Conservation (phyloP, 2,797 vertebrate genomes). For the Myripristis murdjan region DNA sequence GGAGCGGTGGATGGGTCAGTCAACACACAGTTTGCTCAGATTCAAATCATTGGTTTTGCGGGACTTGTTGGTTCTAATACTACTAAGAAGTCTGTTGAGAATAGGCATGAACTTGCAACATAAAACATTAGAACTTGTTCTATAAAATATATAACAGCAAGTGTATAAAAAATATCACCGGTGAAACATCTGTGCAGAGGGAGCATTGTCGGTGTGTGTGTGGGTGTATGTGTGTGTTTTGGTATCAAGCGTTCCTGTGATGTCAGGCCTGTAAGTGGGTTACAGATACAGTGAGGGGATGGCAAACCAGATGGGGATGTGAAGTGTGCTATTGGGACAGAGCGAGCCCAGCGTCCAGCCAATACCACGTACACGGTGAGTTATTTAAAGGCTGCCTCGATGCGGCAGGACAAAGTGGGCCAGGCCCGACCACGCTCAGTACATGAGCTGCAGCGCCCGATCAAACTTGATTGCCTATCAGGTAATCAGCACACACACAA, state of each 20-base stretch:
- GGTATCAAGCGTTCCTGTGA: slow-evolving; percentile 19
- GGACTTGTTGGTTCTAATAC: no score
- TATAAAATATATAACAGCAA: no score
- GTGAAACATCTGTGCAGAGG: no score
- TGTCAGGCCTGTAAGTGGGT: slow-evolving; percentile 70
- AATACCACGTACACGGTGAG: slow-evolving; percentile 47
- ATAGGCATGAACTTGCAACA: no score
- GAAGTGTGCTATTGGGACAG: slow-evolving; percentile 56
- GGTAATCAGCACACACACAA: slow-evolving; percentile 25
- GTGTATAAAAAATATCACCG: no score
- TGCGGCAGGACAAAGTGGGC: slow-evolving; percentile 73
- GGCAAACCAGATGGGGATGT: slow-evolving; percentile 59
- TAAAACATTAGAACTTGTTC: no score
- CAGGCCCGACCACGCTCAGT: slow-evolving; percentile 47
- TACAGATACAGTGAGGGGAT: slow-evolving; percentile 58
- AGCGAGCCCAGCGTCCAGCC: slow-evolving; percentile 20
- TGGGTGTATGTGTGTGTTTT: not conserved
- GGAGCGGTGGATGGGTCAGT: no score
- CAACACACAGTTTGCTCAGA: no score
- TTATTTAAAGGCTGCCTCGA: slow-evolving; percentile 77
- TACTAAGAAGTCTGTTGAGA: no score
- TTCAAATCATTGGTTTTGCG: no score
- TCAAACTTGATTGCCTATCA: slow-evolving; percentile 50
- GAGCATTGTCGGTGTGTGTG: slow-evolving; percentile 8
- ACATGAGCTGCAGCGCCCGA: slow-evolving; percentile 34